Evolutionary conservation across 2,113 vertebrate genomes (phyloP).

Genomic region (Camelus dromedarius): DNA sequence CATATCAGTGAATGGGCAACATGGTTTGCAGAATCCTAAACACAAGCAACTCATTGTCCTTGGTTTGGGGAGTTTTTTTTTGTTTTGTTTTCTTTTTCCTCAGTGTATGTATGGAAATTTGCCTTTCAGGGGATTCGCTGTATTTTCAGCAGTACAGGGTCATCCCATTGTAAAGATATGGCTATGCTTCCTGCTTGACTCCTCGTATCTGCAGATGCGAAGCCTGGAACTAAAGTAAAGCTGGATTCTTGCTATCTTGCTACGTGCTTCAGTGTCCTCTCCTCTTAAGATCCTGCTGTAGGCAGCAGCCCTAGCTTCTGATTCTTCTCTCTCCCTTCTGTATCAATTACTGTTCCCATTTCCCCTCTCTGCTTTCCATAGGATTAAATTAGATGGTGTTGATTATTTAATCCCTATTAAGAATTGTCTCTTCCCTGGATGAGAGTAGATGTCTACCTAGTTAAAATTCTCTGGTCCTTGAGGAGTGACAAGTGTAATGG

Average conservation of each 20-base stretch:
- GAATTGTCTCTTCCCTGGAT: neutral
- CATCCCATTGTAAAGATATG: neutral
- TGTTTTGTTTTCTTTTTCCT: too few relatives aligned
- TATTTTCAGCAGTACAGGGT: neutral
- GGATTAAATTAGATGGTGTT: slow-evolving; percentile 25
- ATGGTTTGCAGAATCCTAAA: neutral
- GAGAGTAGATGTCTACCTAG: neutral
- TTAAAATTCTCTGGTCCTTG: neutral
- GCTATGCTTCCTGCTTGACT: neutral
- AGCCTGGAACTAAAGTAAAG: neutral
- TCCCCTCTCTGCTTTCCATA: neutral
- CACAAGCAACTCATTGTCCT: neutral
- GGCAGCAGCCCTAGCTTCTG: neutral
- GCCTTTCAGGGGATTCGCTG: neutral
- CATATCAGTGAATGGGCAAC: neutral
- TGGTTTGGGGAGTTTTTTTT: neutral
- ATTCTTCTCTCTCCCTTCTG: neutral
- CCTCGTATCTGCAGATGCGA: neutral
- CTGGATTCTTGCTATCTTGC: neutral
- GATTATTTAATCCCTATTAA: neutral
- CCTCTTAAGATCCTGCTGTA: neutral
- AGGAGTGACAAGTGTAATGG: neutral
- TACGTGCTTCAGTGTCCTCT: neutral
- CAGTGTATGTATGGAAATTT: neutral
- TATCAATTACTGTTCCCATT: neutral